Conservation (phyloP, 2,797 vertebrate species). For the Scolopax rusticola region DNA sequence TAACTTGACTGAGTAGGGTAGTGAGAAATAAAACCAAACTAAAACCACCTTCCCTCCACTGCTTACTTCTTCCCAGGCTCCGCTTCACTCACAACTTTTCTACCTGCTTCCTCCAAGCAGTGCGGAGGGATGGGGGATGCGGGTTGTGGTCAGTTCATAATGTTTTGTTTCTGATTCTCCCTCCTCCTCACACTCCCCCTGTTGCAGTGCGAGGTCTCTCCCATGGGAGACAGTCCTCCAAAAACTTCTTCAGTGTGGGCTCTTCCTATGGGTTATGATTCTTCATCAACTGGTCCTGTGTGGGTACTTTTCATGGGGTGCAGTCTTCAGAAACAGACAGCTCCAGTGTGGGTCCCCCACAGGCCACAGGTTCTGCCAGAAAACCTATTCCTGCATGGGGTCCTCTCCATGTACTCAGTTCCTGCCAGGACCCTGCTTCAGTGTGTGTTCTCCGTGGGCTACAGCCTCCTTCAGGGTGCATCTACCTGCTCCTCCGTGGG, state of each 20-base stretch:
- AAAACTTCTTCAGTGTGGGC: not conserved
- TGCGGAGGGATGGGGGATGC: rapidly evolving
- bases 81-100: not conserved
- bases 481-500: not conserved
- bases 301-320: not conserved
- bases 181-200: not conserved
- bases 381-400: not conserved
- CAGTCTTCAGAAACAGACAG: not conserved
- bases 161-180: not conserved
- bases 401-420: not conserved
- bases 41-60: not conserved
- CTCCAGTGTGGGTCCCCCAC: not conserved
- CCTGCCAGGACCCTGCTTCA: not conserved
- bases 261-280: not conserved
- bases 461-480: not conserved
- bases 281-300: not conserved
- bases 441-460: not conserved
- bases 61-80: not conserved
- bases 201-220: not conserved
- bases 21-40: not conserved
- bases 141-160: not conserved
- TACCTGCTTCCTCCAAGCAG: rapidly evolving
- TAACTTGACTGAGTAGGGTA: not conserved
- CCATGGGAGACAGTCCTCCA: not conserved
- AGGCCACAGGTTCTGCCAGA: not conserved